phyloP scores from a whole-genome alignment of 2,797 vertebrate genomes.

The Furcifer pardalis region DNA sequence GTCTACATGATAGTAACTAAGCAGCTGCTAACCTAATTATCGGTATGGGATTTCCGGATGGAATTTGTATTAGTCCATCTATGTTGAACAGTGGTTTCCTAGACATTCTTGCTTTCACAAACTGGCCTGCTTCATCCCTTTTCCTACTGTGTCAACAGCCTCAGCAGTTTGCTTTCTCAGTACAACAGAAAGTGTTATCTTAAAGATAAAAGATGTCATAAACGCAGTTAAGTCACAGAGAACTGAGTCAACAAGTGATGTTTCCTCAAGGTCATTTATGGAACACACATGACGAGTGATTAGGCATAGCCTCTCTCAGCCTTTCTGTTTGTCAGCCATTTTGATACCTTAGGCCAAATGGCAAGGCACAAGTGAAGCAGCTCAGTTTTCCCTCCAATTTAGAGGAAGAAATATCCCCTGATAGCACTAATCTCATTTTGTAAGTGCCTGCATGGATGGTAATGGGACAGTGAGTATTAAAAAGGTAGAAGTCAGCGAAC shows the following conservation, averaged over 20 bases:
- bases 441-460: constrained; percentile 24
- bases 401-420: neutral
- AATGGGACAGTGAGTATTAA: neutral
- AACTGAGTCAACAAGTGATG: neutral
- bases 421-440: neutral
- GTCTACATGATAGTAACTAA: neutral
- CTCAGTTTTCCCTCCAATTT: neutral
- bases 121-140: neutral
- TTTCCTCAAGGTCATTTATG: neutral
- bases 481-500: neutral
- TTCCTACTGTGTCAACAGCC: neutral
- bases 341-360: constrained; percentile 1
- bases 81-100: neutral
- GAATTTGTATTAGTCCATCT: neutral
- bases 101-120: neutral
- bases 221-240: constrained; percentile 4
- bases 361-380: neutral
- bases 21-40: neutral
- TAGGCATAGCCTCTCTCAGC: neutral
- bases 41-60: neutral
- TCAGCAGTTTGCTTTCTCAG: neutral
- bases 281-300: neutral
- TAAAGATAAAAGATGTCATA: neutral
- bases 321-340: constrained; percentile 12
- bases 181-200: neutral